Conservation (phyloP, 2,113 vertebrate genomes). For the Callaeas wilsoni region DNA sequence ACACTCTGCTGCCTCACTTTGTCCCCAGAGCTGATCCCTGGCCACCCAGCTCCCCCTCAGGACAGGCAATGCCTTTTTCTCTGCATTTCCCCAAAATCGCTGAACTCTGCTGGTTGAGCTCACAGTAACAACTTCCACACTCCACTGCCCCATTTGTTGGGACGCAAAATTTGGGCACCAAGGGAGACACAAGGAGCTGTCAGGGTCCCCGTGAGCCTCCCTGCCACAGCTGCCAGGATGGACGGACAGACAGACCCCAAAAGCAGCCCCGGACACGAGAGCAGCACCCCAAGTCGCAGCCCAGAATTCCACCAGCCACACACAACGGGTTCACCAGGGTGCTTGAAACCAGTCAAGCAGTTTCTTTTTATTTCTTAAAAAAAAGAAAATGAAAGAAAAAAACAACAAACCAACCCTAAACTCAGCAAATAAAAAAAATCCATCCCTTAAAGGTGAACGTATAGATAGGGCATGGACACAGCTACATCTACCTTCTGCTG, state of each 20-base stretch:
- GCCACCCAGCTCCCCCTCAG: neutral
- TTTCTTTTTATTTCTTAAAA: slow-evolving; percentile 59
- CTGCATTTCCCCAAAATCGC: neutral
- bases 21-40: neutral
- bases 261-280: neutral
- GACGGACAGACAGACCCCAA: neutral
- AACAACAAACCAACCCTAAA: accelerated
- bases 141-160: neutral
- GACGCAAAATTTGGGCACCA: neutral
- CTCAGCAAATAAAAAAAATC: neutral
- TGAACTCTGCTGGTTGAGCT: neutral
- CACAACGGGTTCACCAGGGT: neutral
- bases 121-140: neutral
- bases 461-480: slow-evolving; percentile 64
- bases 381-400: accelerated
- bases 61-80: neutral
- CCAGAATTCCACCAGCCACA: neutral
- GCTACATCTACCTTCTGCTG: slow-evolving; percentile 64
- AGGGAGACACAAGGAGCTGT: neutral
- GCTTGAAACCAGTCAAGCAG: slow-evolving; percentile 84
- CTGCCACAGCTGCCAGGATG: neutral
- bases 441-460: slow-evolving; percentile 52
- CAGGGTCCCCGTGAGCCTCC: neutral
- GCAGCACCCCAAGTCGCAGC: neutral
- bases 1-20: neutral